Base-by-base conservation (phyloP, 1,140 invertebrate species). In the Lordiphosa clarofinis region DNA sequence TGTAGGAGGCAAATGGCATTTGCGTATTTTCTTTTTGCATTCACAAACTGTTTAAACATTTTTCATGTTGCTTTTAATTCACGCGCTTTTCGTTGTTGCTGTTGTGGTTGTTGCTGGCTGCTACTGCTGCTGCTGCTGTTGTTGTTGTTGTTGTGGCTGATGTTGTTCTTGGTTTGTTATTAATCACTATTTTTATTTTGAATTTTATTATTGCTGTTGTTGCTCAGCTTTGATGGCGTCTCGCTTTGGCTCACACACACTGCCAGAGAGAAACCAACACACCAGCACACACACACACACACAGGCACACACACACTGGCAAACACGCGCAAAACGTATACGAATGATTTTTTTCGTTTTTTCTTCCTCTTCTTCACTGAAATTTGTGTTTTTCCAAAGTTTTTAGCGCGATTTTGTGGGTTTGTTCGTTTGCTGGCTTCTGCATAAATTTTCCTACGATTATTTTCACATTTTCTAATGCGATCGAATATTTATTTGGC, bases 141-240 rank as follows among this genome's bases (percentile, higher is more conserved):
- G 33, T 9, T 31, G 28, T 43, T 48, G 21, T 44, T 40, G 36
- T 50, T 56, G 54, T 47, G 60, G 48, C 42, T 56, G 47, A 46
- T 58, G 40, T 61, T 53, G 48, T 50, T 49, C 24, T 55, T 54
- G 57, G 43, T 71, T 84, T 79, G 78, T 86, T 84, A 86, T 84
- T 84, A 86, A 86, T 84, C 78, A 84, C 79, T 73, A 76, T 84
- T 84, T 84, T 86, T 86, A 84, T 79, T 84, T 86, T 86, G 78
- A 70, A 84, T 78, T 84, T 73, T 66, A 69, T 86, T 73, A 70
- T 47, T 39, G 50, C 58, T n/a, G n/a, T n/a, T 60, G 47, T 70
- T 54, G 72, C 73, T 76, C 73, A 75, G 73, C 73, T 76, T 68
- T 78, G 74, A 64, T 78, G 74, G 74, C 74, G 73, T 78, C 74